A percentile compares a stretch with the other conserved stretches of the same genome.
These are phyloP conservation scores for Brachionichthys hirsutus DNA, from an alignment of 2,113 vertebrate genomes.

Conservation along the genomic window DNA sequence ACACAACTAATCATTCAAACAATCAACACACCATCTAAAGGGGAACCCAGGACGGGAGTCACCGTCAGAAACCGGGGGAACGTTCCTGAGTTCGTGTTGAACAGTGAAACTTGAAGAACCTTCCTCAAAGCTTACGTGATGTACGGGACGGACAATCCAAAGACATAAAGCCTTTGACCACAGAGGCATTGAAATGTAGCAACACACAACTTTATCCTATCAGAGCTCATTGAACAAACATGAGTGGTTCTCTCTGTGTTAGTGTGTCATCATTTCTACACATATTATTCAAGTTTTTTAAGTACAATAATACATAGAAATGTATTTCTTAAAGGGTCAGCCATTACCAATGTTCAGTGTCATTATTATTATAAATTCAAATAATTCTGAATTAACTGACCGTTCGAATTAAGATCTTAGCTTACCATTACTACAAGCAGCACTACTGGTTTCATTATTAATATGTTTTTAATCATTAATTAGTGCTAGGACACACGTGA, in stretches of 20 bases:
- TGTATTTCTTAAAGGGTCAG: background rate
- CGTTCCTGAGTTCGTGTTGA: no score
- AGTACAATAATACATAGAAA: background rate
- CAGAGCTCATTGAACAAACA: slow-evolving; percentile 1
- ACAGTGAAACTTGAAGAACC: no score
- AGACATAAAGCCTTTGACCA: no score
- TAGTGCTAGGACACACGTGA: background rate
- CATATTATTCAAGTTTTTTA: slow-evolving; percentile 23
- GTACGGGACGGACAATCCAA: background rate
- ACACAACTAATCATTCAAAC: no score
- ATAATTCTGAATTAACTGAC: no score
- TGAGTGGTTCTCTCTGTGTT: slow-evolving; percentile 18
- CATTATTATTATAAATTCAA: background rate
- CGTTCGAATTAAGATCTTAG: background rate
- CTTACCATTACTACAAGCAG: slow-evolving; percentile 25
- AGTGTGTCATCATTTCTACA: background rate
- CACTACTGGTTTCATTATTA: background rate
- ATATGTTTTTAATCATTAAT: slow-evolving; percentile 10
- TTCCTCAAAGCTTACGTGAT: background rate
- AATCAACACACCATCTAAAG: no score
- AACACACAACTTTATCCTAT: background rate
- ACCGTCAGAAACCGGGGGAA: no score
- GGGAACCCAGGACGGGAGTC: no score
- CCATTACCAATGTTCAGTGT: background rate
- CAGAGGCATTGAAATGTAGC: background rate